Evolutionary conservation across 2,888 invertebrate species (phyloP).

Genomic region (Cordilura impudica): DNA sequence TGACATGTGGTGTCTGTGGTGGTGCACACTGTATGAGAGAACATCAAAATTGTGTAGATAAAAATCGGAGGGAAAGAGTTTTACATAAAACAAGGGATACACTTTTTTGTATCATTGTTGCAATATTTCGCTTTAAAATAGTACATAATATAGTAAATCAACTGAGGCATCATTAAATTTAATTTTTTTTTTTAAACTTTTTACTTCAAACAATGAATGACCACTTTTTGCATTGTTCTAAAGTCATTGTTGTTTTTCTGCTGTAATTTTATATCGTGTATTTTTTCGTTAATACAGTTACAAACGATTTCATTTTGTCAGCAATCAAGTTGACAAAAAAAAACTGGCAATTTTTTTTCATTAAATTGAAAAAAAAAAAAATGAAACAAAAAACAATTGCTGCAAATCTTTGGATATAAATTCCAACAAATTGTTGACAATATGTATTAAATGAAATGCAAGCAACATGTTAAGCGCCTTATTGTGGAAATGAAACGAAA

Average conservation of each 20-base stretch:
- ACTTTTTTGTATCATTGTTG: constrained; percentile 5
- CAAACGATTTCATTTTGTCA: constrained; percentile 62
- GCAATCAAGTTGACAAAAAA: constrained; percentile 54
- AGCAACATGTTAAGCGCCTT: constrained; percentile 62
- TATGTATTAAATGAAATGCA: constrained; percentile 67
- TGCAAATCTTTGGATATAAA: constrained; percentile 53
- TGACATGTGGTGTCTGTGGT: constrained; percentile 40
- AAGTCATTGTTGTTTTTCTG: constrained; percentile 34
- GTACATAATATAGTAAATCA: constrained; percentile 8
- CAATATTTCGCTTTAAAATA: constrained; percentile 27
- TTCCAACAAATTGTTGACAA: constrained; percentile 72
- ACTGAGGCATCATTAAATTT: constrained; percentile 54
- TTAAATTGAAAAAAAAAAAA: constrained; percentile 60
- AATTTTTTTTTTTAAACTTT: constrained; percentile 37
- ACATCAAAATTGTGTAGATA: constrained; percentile 31
- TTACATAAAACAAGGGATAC: background rate
- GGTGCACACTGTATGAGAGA: background rate
- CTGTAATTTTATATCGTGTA: constrained; percentile 27
- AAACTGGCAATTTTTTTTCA: constrained; percentile 58
- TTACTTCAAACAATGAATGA: constrained; percentile 50
- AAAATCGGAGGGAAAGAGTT: background rate
- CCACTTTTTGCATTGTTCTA: constrained; percentile 53
- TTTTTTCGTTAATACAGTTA: constrained; percentile 49
- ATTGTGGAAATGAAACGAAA: constrained; percentile 19
- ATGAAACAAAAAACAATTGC: constrained; percentile 29